A percentile compares a stretch with the other conserved stretches of the same genome.
Evolutionary conservation across 2,797 vertebrate species (phyloP).

Genomic region (Gila robusta): DNA sequence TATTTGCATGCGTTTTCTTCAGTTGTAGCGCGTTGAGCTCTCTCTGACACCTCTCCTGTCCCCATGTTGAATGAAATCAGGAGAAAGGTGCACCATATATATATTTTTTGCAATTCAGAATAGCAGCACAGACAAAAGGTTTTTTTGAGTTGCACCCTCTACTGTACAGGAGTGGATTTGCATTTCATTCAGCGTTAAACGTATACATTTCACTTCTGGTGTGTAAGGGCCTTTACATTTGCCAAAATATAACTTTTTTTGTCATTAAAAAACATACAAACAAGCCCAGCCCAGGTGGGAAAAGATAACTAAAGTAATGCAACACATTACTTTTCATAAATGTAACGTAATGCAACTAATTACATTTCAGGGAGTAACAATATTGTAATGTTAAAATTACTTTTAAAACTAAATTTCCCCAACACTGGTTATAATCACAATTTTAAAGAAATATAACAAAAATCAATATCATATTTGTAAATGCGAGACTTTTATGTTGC

Average conservation of each 20-base stretch:
- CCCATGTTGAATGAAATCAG: background rate
- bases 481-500: background rate
- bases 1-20: too few relatives aligned
- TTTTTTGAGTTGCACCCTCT: background rate
- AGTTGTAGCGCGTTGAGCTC: too few relatives aligned
- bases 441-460: background rate
- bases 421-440: background rate
- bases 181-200: background rate
- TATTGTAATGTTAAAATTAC: background rate
- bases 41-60: background rate
- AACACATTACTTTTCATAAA: background rate
- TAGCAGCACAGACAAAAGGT: background rate
- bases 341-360: background rate
- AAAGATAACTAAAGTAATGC: background rate
- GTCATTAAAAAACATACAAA: background rate
- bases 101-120: background rate
- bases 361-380: background rate
- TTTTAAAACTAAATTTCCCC: background rate
- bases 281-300: background rate
- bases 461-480: slow-evolving; percentile 30
- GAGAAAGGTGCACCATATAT: background rate
- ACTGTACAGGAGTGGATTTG: background rate
- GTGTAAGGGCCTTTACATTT: background rate
- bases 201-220: background rate
- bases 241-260: background rate